Conservation (phyloP, 2,888 invertebrate species). For the Zootermopsis nevadensis region DNA sequence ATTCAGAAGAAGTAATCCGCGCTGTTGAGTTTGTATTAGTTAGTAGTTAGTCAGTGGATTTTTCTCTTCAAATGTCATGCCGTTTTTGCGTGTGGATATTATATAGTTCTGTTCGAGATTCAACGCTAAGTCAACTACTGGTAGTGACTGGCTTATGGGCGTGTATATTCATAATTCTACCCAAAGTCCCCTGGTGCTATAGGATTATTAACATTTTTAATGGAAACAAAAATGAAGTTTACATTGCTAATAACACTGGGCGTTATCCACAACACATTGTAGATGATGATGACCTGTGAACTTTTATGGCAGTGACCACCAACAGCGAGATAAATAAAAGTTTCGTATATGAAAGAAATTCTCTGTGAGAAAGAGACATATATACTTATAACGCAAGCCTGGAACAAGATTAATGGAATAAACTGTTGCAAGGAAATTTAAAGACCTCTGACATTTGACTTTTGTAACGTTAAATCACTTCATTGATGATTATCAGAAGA, state of each 20-base stretch:
- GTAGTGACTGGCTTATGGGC: too few relatives aligned
- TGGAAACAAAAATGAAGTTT: neutral
- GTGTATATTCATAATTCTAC: too few relatives aligned
- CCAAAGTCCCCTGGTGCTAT: neutral
- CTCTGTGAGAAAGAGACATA: neutral
- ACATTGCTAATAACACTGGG: neutral
- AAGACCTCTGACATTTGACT: slow-evolving; percentile 30
- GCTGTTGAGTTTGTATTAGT: too few relatives aligned
- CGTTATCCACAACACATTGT: neutral
- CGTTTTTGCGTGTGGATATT: too few relatives aligned
- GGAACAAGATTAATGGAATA: slow-evolving; percentile 33
- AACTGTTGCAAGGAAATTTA: slow-evolving; percentile 25
- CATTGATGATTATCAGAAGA: slow-evolving; percentile 36
- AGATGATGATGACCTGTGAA: neutral
- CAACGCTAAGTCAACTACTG: too few relatives aligned
- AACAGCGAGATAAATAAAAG: neutral
- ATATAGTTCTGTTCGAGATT: too few relatives aligned
- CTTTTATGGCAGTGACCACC: slow-evolving; percentile 21
- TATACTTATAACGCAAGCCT: neutral
- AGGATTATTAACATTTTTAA: neutral
- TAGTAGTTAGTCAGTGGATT: too few relatives aligned
- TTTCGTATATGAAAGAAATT: neutral
- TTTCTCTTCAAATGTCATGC: too few relatives aligned
- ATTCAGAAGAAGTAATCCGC: too few relatives aligned
- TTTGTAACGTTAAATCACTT: slow-evolving; percentile 32